A percentile compares a stretch with the other conserved stretches of the same genome.
These are phyloP conservation scores for Anaspis maculata DNA, from an alignment of 2,888 invertebrate species.

Conservation along the genomic window DNA sequence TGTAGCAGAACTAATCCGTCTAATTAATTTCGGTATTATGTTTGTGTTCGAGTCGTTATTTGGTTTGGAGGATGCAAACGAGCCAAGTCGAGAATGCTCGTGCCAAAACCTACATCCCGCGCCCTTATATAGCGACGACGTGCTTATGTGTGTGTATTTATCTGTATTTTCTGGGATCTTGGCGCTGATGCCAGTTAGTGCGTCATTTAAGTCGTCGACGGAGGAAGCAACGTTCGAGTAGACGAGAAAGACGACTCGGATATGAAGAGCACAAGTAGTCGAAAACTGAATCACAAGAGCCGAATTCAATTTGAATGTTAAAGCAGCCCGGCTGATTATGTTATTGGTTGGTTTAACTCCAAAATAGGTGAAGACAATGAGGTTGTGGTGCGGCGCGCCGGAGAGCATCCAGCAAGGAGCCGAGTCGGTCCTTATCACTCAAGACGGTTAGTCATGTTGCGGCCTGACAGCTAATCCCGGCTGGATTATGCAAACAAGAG, in stretches of 20 bases:
- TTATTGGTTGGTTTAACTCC: constrained; percentile 20
- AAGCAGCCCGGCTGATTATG: constrained; percentile 21
- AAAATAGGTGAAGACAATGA: constrained; percentile 19
- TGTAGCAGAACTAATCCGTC: not conserved
- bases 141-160: constrained; percentile 7
- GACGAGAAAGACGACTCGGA: constrained; percentile 13
- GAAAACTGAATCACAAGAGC: constrained; percentile 20
- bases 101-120: too few relatives aligned
- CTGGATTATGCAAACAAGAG: constrained; percentile 29
- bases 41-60: constrained; percentile 9
- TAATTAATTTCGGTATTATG: constrained; percentile 12
- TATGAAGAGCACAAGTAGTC: constrained; percentile 19
- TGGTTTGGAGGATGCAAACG: constrained; percentile 10
- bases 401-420: too few relatives aligned
- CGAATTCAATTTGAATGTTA: constrained; percentile 23
- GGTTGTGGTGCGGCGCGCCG: constrained; percentile 11
- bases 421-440: constrained; percentile 19
- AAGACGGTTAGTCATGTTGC: constrained; percentile 24
- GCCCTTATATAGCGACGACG: too few relatives aligned
- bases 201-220: constrained; percentile 12
- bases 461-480: constrained; percentile 24
- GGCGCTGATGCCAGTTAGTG: constrained; percentile 11
- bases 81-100: too few relatives aligned
- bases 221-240: constrained; percentile 14
- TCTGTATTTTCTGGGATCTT: too few relatives aligned